Conservation (phyloP, 1,140 invertebrate genomes). For the Littorina saxatilis region DNA sequence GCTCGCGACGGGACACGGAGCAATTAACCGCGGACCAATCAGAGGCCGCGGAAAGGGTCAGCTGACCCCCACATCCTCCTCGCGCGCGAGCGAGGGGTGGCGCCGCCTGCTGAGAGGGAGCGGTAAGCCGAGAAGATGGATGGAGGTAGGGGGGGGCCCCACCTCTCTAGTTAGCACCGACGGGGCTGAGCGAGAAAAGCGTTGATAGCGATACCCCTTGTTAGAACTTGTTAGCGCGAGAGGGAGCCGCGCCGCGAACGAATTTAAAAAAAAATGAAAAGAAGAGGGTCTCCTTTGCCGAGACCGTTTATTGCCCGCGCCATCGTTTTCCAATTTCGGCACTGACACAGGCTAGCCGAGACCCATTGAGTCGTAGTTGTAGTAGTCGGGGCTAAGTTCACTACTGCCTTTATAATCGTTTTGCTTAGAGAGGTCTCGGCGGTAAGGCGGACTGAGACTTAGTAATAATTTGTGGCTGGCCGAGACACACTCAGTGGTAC, state of each 20-base stretch:
- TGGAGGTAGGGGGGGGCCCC: conserved; percentile 32
- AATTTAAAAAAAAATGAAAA: not conserved
- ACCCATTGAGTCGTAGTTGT: too few relatives aligned
- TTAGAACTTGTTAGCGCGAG: conserved; percentile 18
- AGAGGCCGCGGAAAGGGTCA: conserved; percentile 27
- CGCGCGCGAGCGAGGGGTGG: not conserved
- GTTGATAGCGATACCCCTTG: conserved; percentile 24
- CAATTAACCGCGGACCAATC: conserved; percentile 33
- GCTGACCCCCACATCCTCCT: conserved; percentile 17
- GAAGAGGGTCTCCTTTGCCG: not conserved
- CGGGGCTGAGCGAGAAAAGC: not conserved
- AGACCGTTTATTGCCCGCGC: not conserved
- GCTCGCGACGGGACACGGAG: conserved; percentile 29
- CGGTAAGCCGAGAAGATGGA: conserved; percentile 41
- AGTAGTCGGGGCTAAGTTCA: too few relatives aligned
- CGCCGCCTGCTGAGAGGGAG: not conserved
- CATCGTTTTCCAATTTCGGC: too few relatives aligned
- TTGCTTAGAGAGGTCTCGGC: too few relatives aligned
- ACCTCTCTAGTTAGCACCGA: conserved; percentile 38
- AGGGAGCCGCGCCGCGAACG: not conserved
- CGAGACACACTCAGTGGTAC: too few relatives aligned
- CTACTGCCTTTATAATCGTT: too few relatives aligned
- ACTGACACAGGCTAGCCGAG: too few relatives aligned
- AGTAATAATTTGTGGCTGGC: too few relatives aligned
- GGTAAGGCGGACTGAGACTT: too few relatives aligned